A percentile compares a stretch with the other conserved stretches of the same genome.
Conservation (phyloP, 1,140 invertebrate species). For the Ips typographus region DNA sequence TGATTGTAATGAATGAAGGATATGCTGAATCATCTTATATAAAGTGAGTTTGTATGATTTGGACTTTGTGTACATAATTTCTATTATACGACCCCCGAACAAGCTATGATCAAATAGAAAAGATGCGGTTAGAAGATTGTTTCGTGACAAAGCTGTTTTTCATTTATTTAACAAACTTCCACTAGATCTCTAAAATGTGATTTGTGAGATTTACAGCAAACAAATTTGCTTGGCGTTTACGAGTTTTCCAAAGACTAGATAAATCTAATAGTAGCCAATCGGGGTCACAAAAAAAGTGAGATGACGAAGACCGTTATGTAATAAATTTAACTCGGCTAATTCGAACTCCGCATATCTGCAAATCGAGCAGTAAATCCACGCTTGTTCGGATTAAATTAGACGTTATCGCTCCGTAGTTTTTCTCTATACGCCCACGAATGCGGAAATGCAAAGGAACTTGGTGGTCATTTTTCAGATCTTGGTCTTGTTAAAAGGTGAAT, state of each 20-base stretch:
- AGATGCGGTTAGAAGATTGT: background rate
- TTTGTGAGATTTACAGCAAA: no score
- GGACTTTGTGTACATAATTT: conserved; percentile 1
- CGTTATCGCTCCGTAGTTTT: conserved; percentile 6
- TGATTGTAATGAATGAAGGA: background rate
- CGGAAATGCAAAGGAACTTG: background rate
- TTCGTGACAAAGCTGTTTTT: background rate
- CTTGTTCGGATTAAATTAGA: conserved; percentile 13
- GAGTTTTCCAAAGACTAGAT: no score
- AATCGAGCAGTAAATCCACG: conserved; percentile 7
- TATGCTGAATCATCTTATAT: background rate
- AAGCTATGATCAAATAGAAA: background rate
- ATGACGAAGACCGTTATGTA: background rate
- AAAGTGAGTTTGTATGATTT: background rate
- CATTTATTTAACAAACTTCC: background rate
- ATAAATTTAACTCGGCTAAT: conserved; percentile 1
- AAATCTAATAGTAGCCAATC: no score
- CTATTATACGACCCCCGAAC: conserved; percentile 1
- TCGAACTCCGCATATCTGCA: conserved; percentile 4
- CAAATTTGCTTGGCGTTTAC: no score
- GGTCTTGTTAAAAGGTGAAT: background rate
- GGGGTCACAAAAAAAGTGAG: background rate
- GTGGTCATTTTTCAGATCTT: background rate
- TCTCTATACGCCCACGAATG: conserved; percentile 8
- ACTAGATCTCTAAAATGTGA: no score